These are phyloP conservation scores for Pteromalus puparum DNA, from an alignment of 1,140 invertebrate genomes.

Conservation along the genomic window DNA sequence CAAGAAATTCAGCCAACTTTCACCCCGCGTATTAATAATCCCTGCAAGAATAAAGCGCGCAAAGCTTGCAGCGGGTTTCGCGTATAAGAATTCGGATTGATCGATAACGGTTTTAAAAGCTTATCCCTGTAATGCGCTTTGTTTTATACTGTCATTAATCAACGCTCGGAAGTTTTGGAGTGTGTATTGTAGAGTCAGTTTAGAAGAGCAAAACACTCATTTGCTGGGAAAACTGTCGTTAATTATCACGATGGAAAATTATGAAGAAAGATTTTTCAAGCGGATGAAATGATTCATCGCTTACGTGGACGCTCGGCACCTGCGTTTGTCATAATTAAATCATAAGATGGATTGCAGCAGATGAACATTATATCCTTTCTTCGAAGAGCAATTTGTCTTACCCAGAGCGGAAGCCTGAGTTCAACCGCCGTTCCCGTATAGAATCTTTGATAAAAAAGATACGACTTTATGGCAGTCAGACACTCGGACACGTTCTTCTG, in stretches of 20 bases:
- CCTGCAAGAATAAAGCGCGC: background rate
- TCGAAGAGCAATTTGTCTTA: background rate
- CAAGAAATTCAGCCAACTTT: background rate
- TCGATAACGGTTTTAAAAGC: constrained; percentile 57
- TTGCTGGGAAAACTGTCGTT: background rate
- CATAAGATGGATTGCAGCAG: too few relatives aligned
- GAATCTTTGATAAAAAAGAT: too few relatives aligned
- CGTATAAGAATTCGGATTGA: background rate
- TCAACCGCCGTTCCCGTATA: background rate
- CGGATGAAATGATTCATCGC: too few relatives aligned
- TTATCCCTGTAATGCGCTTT: constrained; percentile 31
- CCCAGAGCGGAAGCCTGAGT: background rate
- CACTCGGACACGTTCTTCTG: background rate
- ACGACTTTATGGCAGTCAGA: background rate
- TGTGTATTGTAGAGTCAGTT: background rate
- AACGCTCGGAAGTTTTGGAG: background rate
- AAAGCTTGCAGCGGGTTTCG: background rate
- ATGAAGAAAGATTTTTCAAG: background rate
- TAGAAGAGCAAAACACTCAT: background rate
- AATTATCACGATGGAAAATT: background rate
- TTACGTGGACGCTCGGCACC: too few relatives aligned
- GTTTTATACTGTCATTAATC: constrained; percentile 28
- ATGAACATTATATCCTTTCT: too few relatives aligned
- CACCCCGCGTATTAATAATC: background rate
- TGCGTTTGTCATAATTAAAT: too few relatives aligned